Percentiles rank a stretch among this genome's conserved stretches.
Conservation (phyloP, 1,140 invertebrate genomes). For the Cotesia glomerata region DNA sequence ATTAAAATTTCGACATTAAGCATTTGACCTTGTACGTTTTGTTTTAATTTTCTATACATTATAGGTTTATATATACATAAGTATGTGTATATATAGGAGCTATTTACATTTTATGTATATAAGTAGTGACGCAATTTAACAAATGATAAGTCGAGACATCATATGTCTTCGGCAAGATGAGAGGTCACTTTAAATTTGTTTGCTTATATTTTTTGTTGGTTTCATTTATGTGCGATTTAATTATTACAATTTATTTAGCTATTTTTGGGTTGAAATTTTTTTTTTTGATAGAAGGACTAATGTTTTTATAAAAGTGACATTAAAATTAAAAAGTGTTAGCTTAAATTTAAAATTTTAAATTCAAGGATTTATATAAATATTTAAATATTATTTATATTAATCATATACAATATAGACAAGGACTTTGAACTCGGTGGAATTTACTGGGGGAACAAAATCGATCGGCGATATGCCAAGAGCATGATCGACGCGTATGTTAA, state of each 20-base stretch:
- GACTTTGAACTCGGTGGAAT: conserved; percentile 22
- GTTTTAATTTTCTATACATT: not conserved
- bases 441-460: conserved; percentile 16
- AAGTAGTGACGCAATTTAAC: not conserved
- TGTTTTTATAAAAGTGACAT: too few species aligned
- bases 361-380: too few species aligned
- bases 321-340: too few species aligned
- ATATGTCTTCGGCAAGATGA: not conserved
- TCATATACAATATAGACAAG: not conserved
- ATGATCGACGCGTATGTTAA: conserved; percentile 2
- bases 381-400: too few species aligned
- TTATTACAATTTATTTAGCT: not conserved
- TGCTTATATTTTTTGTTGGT: not conserved
- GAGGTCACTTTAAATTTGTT: not conserved
- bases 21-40: not conserved
- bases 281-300: not conserved
- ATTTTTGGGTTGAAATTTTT: not conserved
- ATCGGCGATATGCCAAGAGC: conserved; percentile 23
- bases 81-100: not conserved
- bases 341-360: too few species aligned
- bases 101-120: not conserved
- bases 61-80: not conserved
- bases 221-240: not conserved
- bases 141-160: conserved; percentile 4
- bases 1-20: conserved; percentile 12